A percentile compares a stretch with the other conserved stretches of the same genome.
Conservation (phyloP, 2,888 invertebrate species). For the Dascillus cervinus region DNA sequence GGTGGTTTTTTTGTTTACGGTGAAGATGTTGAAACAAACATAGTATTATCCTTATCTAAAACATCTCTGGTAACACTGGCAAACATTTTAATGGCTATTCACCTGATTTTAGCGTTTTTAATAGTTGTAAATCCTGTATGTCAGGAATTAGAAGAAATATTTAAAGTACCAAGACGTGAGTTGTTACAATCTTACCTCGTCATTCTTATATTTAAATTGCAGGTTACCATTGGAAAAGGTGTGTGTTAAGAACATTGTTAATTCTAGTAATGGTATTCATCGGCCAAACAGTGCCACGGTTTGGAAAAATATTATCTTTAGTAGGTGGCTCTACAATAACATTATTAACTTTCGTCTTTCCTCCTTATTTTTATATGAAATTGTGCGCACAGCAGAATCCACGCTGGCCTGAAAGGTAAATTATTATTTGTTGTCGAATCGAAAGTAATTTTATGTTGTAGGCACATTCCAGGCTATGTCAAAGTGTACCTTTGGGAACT, state of each 20-base stretch:
- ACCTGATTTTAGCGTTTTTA: constrained; percentile 58
- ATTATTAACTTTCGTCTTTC: constrained; percentile 59
- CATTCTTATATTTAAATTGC: constrained; percentile 23
- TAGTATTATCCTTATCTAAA: constrained; percentile 48
- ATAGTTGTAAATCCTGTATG: constrained; percentile 65
- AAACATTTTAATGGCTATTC: constrained; percentile 56
- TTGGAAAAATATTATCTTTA: constrained; percentile 60
- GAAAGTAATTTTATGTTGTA: constrained; percentile 34
- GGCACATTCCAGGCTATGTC: constrained; percentile 49
- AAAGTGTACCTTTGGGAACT: constrained; percentile 55
- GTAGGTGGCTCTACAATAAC: constrained; percentile 66
- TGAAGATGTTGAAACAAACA: constrained; percentile 50
- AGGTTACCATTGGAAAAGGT: constrained; percentile 57
- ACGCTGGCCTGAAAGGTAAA: constrained; percentile 44
- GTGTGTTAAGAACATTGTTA: constrained; percentile 49
- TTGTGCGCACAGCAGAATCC: constrained; percentile 45
- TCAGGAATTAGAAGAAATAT: constrained; percentile 60
- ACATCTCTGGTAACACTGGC: constrained; percentile 50
- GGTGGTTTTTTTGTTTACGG: constrained; percentile 60
- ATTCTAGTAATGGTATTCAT: constrained; percentile 54
- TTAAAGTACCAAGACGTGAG: constrained; percentile 53
- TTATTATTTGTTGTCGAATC: neutral
- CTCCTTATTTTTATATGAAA: constrained; percentile 58
- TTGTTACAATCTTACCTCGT: constrained; percentile 5
- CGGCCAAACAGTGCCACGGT: constrained; percentile 60